These are phyloP conservation scores for Kobus ellipsiprymnus DNA, from an alignment of 2,113 vertebrate genomes.

Conservation along the genomic window DNA sequence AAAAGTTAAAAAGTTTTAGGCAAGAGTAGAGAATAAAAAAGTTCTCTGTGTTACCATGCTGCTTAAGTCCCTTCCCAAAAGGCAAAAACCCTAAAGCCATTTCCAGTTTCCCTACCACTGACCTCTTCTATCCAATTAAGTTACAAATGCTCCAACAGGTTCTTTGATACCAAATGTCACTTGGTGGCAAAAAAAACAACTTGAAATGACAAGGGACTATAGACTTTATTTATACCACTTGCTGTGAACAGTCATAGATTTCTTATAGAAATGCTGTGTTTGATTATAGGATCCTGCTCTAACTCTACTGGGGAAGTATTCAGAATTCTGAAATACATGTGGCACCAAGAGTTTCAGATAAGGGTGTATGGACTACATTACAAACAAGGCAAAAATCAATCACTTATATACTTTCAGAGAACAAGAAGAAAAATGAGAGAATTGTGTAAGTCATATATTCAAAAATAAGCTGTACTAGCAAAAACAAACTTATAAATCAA, in stretches of 20 bases:
- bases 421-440: slow-evolving; percentile 14
- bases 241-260: background rate
- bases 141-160: background rate
- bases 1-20: slow-evolving; percentile 14
- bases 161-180: background rate
- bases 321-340: slow-evolving; percentile 26
- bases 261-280: slow-evolving; percentile 12
- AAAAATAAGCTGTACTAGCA: slow-evolving; percentile 15
- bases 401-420: background rate
- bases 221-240: background rate
- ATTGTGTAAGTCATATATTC: slow-evolving; percentile 1
- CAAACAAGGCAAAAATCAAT: slow-evolving; percentile 16
- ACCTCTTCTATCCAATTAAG: background rate
- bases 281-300: background rate
- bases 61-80: background rate
- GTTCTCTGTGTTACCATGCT: background rate
- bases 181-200: background rate
- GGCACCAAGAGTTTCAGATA: background rate
- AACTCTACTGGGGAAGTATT: background rate
- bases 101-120: background rate
- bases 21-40: background rate
- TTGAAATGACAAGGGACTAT: background rate
- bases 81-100: background rate
- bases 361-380: background rate
- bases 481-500: background rate